phyloP scores from a whole-genome alignment of 2,797 vertebrate species.

The Numenius phaeopus region DNA sequence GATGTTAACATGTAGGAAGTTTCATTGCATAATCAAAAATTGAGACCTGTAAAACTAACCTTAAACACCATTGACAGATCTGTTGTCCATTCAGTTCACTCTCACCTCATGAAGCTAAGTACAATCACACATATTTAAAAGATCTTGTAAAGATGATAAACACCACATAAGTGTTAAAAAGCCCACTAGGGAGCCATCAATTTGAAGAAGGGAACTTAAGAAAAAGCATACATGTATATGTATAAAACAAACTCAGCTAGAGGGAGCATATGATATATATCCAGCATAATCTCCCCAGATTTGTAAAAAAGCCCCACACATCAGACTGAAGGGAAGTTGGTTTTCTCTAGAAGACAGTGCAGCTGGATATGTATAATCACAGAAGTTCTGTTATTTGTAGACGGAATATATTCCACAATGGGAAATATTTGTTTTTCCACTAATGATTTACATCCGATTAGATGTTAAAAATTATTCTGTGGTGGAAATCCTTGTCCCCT shows the following conservation, averaged over 20 bases:
- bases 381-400: neutral
- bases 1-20: constrained; percentile 41
- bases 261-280: constrained; percentile 57
- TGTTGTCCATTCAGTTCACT: constrained; percentile 35
- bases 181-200: constrained; percentile 52
- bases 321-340: neutral
- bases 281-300: constrained; percentile 29
- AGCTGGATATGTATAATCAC: neutral
- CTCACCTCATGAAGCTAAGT: constrained; percentile 52
- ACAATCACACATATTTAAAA: constrained; percentile 50
- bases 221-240: constrained; percentile 34
- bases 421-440: neutral
- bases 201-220: constrained; percentile 60
- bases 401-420: neutral
- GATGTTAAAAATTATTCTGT: neutral
- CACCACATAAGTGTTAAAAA: constrained; percentile 52
- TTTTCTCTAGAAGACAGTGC: neutral
- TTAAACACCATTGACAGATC: constrained; percentile 53
- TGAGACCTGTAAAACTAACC: constrained; percentile 34
- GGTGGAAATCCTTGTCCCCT: neutral
- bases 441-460: neutral
- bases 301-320: constrained; percentile 34
- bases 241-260: constrained; percentile 33
- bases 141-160: constrained; percentile 63
- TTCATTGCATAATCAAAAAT: constrained; percentile 39